phyloP scores from a whole-genome alignment of 2,888 invertebrate genomes.

The Perdita meconis region DNA sequence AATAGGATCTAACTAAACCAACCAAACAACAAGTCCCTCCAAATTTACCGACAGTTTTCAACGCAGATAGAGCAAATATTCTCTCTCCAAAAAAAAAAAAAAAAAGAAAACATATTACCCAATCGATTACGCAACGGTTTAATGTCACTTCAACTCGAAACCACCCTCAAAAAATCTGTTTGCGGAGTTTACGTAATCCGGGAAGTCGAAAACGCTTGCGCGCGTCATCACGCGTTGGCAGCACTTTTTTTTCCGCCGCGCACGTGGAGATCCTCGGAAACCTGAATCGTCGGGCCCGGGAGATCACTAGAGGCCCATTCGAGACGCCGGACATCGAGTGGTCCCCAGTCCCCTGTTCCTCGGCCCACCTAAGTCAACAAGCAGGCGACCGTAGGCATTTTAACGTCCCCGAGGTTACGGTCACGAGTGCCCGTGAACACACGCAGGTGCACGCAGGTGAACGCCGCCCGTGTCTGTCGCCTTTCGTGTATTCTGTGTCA shows the following conservation, averaged over 20 bases:
- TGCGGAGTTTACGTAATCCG: constrained; percentile 42
- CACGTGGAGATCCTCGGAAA: constrained; percentile 44
- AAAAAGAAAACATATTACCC: not conserved
- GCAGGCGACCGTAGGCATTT: constrained; percentile 52
- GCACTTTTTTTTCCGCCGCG: constrained; percentile 39
- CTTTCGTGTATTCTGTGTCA: constrained; percentile 33
- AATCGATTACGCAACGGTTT: constrained; percentile 8
- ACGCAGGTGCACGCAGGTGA: constrained; percentile 67
- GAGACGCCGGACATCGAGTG: constrained; percentile 67
- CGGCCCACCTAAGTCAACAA: constrained; percentile 73
- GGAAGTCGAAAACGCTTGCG: constrained; percentile 13
- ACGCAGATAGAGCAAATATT: too few relatives aligned
- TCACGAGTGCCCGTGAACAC: constrained; percentile 54
- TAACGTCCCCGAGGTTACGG: constrained; percentile 62
- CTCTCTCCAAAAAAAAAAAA: not conserved
- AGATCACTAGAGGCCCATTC: constrained; percentile 65
- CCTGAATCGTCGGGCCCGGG: constrained; percentile 61
- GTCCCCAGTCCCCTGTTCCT: constrained; percentile 56
- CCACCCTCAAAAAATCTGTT: constrained; percentile 28
- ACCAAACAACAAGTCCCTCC: too few relatives aligned
- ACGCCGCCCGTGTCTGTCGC: constrained; percentile 40
- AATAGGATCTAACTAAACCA: too few relatives aligned
- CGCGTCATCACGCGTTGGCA: constrained; percentile 50
- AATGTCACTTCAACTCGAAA: not conserved
- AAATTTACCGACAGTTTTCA: too few relatives aligned